These are phyloP conservation scores for Eleutherodactylus coqui DNA, from an alignment of 2,797 vertebrate genomes.

Conservation along the genomic window DNA sequence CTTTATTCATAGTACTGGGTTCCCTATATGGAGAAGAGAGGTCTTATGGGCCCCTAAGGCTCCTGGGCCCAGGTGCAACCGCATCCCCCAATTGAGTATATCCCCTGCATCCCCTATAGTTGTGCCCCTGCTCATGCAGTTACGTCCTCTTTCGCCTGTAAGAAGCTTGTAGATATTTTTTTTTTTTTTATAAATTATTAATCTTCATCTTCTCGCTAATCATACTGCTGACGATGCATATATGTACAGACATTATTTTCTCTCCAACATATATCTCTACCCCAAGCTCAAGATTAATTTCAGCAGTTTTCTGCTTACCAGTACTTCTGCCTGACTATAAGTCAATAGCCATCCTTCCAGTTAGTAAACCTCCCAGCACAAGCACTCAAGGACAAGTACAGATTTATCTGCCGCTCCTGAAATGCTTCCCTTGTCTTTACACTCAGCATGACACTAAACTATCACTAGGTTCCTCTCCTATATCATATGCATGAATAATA, in stretches of 20 bases:
- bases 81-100: too few relatives aligned
- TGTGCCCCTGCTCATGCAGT: too few relatives aligned
- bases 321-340: background rate
- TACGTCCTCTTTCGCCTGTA: background rate
- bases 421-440: background rate
- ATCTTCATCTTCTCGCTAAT: background rate
- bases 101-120: too few relatives aligned
- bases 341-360: constrained; percentile 9
- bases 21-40: too few relatives aligned
- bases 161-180: background rate
- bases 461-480: background rate
- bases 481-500: background rate
- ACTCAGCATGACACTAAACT: background rate
- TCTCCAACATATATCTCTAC: background rate
- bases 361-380: background rate
- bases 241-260: background rate
- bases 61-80: too few relatives aligned
- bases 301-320: background rate
- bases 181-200: constrained; percentile 3
- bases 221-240: background rate
- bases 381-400: constrained; percentile 5
- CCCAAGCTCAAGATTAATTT: background rate
- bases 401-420: constrained; percentile 10
- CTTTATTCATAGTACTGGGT: too few relatives aligned
- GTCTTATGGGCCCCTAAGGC: too few relatives aligned